Evolutionary conservation across 2,113 vertebrate species (phyloP), one percentile per base, ranked within the genome.

Genomic region (Tenrec ecaudatus): DNA sequence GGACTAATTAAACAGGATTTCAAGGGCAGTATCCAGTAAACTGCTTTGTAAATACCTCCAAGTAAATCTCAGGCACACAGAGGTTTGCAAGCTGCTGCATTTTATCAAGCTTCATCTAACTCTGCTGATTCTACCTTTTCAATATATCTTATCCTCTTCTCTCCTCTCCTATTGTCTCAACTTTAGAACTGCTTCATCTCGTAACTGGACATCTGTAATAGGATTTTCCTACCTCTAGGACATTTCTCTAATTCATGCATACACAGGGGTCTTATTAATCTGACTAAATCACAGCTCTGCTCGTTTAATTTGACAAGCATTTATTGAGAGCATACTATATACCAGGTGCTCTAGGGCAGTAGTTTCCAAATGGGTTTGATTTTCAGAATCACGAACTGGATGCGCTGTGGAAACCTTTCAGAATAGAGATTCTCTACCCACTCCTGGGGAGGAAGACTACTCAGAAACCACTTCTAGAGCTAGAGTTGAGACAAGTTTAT

Each of bases 221-320:
- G 80, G 92, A 93, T 91, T 93, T 91, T 66, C 92, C 77, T 90
- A 92, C 88, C 95, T 94, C 31, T 83, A 94, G 79, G 94, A 90
- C 91, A 83, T 93, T 92, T 85, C 85, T 94, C 58, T 95, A 93
- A 95, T 93, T 90, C 64, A 91, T 95, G 88, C 58, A 88, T n/a
- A 90, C 79, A 88, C 47, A 71, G 33, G 33, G 66, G 57, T 91
- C 81, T 95, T 95, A 93, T 94, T 92, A 95, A 95, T 97, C 92
- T 96, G 88, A 90, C 86, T 86, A 97, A 96, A 91, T 94, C 82
- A 95, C 82, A 90, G 82, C 40, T 91, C 58, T 84, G n/a, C 57
- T 93, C 88, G 95, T 94, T 95, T 96, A 96, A 96, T 88, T 92
- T 95, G 93, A 95, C 90, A 94, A 95, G 71, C 94, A 95, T 94